A percentile compares a stretch with the other conserved stretches of the same genome.
These are phyloP conservation scores for Phrynosoma platyrhinos DNA, from an alignment of 2,113 vertebrate genomes.

Conservation along the genomic window DNA sequence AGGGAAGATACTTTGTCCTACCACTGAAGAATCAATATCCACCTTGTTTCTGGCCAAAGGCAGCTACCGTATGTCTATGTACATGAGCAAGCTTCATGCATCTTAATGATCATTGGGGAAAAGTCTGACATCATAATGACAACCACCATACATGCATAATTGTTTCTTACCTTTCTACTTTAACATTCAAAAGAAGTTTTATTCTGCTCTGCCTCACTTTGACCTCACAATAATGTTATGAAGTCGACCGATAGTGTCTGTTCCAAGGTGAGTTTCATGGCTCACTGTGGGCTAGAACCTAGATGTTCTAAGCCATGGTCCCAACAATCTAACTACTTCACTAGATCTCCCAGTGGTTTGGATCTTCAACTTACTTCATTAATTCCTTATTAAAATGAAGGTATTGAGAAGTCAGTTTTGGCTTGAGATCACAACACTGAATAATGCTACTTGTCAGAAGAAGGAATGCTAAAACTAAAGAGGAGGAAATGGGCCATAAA, in stretches of 20 bases:
- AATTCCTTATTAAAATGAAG: neutral
- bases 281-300: too few species aligned
- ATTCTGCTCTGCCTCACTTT: too few species aligned
- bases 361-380: neutral
- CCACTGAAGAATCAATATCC: too few species aligned
- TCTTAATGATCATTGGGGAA: neutral
- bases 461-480: neutral
- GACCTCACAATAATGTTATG: too few species aligned
- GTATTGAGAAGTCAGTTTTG: neutral
- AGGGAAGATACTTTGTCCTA: too few species aligned
- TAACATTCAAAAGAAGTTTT: too few species aligned
- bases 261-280: too few species aligned
- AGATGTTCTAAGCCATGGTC: too few species aligned
- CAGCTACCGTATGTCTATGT: neutral
- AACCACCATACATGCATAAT: neutral
- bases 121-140: neutral
- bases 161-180: too few species aligned
- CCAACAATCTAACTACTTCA: neutral
- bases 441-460: fast-evolving
- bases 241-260: too few species aligned
- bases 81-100: neutral
- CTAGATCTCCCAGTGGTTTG: neutral
- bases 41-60: neutral
- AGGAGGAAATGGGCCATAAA: neutral
- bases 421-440: neutral